Evolutionary conservation across 2,888 invertebrate species (phyloP), one percentile per base, ranked within the genome.

Genomic region (Oscheius myriophilus): DNA sequence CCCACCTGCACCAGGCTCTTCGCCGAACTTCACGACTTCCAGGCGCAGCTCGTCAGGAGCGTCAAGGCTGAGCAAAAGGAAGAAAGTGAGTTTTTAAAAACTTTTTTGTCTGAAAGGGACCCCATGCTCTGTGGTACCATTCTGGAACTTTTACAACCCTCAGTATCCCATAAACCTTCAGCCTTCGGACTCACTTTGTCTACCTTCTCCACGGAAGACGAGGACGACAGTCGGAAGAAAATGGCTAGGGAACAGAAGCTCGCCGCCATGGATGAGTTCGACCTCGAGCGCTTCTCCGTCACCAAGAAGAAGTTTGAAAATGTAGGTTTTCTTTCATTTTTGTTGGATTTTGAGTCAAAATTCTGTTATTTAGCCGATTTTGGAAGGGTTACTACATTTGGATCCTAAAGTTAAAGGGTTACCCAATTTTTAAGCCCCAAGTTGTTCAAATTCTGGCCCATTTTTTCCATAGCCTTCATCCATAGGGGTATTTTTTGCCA

Each of bases 251-350:
- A 78, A 59, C 45, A 66, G 33, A 67, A 54, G n/a, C 49, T 78
- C 49, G 49, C 64, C 16, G 54, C 59, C 16, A 55, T 78, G 54
- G 54, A 33, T 18, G 72, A 67, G 3, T 59, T 76, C 23, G 69
- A 78, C 43, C 51, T 71, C 66, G 69, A 78, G 49, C 61, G 69
- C 12, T 75, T 76, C 54, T n/a, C 49, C 18, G 65, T 71, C 1
- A 68, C 73, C 53, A 78, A 73, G 67, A 78, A 73, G 65, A 63
- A 75, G 51, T 66, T 73, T 9, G 78, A 80, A 51, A 66, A 62
- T 63, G 75, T 77, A 55, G 41, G 25, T 53, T 54, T 42, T 23
- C 18, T 11, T 33, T 33, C 33, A 33, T 33, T 33, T 33, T 33
- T n/a, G n/a, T n/a, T 6, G 33, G 33, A 33, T 9, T 9, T 33